Evolutionary conservation across 1,140 invertebrate genomes (phyloP).

Genomic region (Globodera rostochiensis): DNA sequence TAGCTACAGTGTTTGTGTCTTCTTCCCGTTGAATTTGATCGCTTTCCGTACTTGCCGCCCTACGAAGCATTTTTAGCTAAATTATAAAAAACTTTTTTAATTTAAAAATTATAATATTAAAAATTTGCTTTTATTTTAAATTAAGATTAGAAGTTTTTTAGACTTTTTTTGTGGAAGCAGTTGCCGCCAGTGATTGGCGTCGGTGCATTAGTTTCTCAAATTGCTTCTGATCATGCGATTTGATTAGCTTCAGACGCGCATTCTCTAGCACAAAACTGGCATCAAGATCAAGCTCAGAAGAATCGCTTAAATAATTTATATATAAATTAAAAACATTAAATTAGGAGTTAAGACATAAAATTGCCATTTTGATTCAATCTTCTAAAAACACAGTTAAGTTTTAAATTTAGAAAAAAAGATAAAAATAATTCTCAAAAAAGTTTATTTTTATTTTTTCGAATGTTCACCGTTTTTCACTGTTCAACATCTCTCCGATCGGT

Average conservation of each 20-base stretch:
- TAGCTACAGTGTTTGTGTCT: slow-evolving; percentile 4
- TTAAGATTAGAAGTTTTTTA: slow-evolving; percentile 8
- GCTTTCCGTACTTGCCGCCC: slow-evolving; percentile 59
- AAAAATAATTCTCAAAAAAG: not conserved
- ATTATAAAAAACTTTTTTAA: not conserved
- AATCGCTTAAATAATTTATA: slow-evolving; percentile 22
- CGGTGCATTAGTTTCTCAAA: slow-evolving; percentile 52
- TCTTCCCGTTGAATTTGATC: slow-evolving; percentile 49
- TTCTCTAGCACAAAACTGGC: slow-evolving; percentile 64
- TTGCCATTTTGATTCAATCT: too few species aligned
- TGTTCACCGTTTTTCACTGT: slow-evolving; percentile 14
- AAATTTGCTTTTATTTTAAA: slow-evolving; percentile 35
- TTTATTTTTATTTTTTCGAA: not conserved
- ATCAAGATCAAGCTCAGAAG: slow-evolving; percentile 56
- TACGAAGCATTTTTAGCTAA: slow-evolving; percentile 53
- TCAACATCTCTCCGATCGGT: not conserved
- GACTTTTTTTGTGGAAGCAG: slow-evolving; percentile 57
- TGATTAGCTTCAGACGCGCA: slow-evolving; percentile 58
- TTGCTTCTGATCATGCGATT: slow-evolving; percentile 40
- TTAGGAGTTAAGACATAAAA: too few species aligned
- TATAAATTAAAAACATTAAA: too few species aligned
- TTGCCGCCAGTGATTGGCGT: slow-evolving; percentile 57
- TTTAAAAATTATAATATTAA: slow-evolving; percentile 11
- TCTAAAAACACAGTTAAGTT: not conserved
- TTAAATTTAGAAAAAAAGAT: not conserved